phyloP scores from a whole-genome alignment of 2,888 invertebrate genomes.

The Drosophila sordidula region DNA sequence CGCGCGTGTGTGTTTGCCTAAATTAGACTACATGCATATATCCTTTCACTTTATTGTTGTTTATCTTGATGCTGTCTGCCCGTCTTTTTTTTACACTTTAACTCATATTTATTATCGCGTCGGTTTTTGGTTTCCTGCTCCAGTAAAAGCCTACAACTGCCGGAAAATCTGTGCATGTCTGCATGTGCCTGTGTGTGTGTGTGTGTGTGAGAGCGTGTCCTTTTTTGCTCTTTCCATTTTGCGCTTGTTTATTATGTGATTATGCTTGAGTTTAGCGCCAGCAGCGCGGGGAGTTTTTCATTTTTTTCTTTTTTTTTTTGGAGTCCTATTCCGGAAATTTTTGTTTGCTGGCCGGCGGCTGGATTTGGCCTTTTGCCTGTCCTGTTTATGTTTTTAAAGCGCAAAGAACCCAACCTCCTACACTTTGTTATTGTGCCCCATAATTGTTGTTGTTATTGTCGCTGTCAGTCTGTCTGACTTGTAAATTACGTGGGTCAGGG shows the following conservation, averaged over 20 bases:
- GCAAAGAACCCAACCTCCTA: not conserved
- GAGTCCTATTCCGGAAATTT: conserved; percentile 33
- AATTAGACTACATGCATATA: conserved; percentile 36
- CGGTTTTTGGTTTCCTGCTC: conserved; percentile 51
- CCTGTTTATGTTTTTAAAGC: conserved; percentile 62
- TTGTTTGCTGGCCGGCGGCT: conserved; percentile 56
- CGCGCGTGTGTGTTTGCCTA: conserved; percentile 14
- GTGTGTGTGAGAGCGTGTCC: conserved; percentile 6
- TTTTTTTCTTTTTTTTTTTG: conserved; percentile 15
- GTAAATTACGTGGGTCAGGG: conserved; percentile 55
- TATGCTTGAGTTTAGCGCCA: conserved; percentile 70
- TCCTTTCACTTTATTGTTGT: conserved; percentile 49
- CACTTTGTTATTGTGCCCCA: conserved; percentile 2
- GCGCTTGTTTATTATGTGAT: conserved; percentile 76
- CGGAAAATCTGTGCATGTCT: conserved; percentile 17
- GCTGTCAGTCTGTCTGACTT: conserved; percentile 35
- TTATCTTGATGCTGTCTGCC: conserved; percentile 69
- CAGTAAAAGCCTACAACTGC: conserved; percentile 61
- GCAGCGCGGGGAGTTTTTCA: conserved; percentile 32
- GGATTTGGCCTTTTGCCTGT: conserved; percentile 65
- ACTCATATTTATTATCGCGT: conserved; percentile 77
- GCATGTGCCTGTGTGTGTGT: conserved; percentile 8
- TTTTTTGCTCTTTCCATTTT: conserved; percentile 30
- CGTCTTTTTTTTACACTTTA: conserved; percentile 67
- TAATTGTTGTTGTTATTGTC: conserved; percentile 39